A percentile compares a stretch with the other conserved stretches of the same genome.
Evolutionary conservation across 23 tunicate species (phyloP).

Genomic region (Ascidia mentula): DNA sequence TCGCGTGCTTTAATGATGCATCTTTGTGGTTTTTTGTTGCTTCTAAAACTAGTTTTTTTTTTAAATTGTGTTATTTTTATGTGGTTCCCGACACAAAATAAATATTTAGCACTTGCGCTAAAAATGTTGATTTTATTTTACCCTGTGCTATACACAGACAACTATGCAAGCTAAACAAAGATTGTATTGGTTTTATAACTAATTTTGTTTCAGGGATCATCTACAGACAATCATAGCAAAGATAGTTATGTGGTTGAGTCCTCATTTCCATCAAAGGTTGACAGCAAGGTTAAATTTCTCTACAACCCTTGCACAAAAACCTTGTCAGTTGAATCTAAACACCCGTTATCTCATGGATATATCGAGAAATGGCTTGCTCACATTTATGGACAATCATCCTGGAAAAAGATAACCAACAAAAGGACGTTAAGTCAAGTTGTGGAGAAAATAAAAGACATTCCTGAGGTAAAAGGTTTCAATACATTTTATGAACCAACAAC

Average conservation of each 20-base stretch:
- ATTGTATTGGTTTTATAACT: no score
- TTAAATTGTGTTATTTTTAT: no score
- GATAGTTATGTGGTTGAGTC: background rate
- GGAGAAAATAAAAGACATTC: background rate
- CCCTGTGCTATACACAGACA: no score
- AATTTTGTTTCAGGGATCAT: background rate
- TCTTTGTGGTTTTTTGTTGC: no score
- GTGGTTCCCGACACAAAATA: no score
- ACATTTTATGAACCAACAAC: background rate
- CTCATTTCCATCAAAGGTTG: constrained; percentile 5
- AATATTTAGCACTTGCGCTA: no score
- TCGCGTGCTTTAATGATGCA: no score
- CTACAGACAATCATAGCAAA: background rate
- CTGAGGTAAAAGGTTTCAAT: background rate
- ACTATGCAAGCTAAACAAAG: no score
- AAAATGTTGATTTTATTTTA: no score
- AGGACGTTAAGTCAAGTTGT: background rate
- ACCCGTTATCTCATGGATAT: background rate
- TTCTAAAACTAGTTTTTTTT: no score
- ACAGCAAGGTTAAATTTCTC: background rate
- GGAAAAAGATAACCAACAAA: background rate
- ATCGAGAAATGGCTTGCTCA: background rate
- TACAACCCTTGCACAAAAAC: background rate
- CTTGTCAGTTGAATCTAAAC: background rate
- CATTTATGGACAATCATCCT: background rate